phyloP scores from a whole-genome alignment of 2,797 vertebrate species.

The Rousettus madagascariensis region DNA sequence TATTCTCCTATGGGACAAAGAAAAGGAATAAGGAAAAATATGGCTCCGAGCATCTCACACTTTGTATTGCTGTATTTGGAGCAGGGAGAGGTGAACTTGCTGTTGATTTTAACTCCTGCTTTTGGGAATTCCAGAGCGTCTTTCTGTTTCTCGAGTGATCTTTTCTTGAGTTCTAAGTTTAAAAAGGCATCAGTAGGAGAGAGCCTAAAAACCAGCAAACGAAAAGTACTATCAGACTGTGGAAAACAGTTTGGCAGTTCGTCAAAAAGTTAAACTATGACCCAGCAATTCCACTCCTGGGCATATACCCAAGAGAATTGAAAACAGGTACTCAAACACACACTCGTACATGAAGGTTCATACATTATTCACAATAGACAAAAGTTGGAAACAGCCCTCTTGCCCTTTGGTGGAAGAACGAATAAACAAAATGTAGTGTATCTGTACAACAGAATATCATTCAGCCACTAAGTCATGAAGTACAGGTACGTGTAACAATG shows the following conservation, averaged over 20 bases:
- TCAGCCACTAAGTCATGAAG: neutral
- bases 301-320: neutral
- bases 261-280: neutral
- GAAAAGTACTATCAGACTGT: neutral
- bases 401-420: neutral
- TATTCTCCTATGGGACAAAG: neutral
- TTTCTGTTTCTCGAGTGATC: neutral
- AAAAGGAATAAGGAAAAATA: neutral
- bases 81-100: neutral
- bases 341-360: neutral
- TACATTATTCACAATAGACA: neutral
- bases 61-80: neutral
- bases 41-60: neutral
- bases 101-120: neutral
- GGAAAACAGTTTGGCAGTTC: neutral
- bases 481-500: fast-evolving
- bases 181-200: neutral
- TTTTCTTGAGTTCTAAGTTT: neutral
- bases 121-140: neutral
- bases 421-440: neutral
- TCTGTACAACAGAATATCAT: neutral
- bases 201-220: neutral
- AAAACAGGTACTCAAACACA: neutral
- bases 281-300: too few relatives aligned
- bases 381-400: neutral